Base-by-base conservation (phyloP, 2,888 invertebrate genomes). In the Theretra japonica region DNA sequence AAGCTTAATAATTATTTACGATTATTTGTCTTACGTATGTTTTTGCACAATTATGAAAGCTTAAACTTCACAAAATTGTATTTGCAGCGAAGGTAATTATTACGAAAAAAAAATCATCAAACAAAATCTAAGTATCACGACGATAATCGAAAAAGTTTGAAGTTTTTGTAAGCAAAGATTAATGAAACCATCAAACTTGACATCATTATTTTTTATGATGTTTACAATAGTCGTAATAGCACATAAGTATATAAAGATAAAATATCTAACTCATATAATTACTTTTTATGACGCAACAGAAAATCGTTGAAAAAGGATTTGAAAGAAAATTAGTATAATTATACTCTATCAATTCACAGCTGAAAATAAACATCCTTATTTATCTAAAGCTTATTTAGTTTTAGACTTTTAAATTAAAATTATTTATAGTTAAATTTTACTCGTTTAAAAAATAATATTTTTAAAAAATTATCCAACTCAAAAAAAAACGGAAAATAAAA, bases 41-140 rank as follows among this genome's bases (percentile, higher is more conserved):
- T 23, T 41, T 62, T 65, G 65, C 23, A 17, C 15, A 23, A 65
- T 65, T 1, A 23, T 65, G 17, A 65, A 41, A 23, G 21, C 62
- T 41, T 17, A 41, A 23, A 15, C 62, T 41, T 17, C 41, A 23
- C 15, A 41, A 65, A 65, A 41, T 17, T 30, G 48, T 23, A 17
- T 65, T 48, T 15, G 48, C 48, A 65, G 23, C 41, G 41, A 65
- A 65, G 48, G 65, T 65, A 48, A 48, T 41, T 65, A 65, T 65
- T 48, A 23, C 41, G 65, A 65, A 65, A 65, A 33, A 65, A 33
- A 48, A 65, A 41, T 48, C 65, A 60, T 33, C 60, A 65, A 48
- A 48, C 65, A 56, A 62, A 72, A 58, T 72, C 17, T 65, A 41
- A 65, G 48, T 65, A 23, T 65, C 23, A 65, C 65, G 65, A 65